A percentile compares a stretch with the other conserved stretches of the same genome.
Conservation (phyloP, 2,888 invertebrate genomes). For the Drosophila infuscata region DNA sequence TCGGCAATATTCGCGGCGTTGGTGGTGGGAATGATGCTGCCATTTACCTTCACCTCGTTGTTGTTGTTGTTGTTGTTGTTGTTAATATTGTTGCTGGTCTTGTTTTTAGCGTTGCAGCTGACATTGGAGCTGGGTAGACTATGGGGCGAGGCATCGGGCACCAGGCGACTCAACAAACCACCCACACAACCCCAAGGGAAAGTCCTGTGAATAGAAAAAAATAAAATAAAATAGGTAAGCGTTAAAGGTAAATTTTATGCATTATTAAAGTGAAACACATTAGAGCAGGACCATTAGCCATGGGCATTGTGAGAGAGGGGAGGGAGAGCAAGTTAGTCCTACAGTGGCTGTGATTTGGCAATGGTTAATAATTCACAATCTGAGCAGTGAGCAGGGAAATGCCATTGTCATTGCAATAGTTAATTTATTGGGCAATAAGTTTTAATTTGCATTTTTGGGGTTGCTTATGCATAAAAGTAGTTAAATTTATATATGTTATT, state of each 20-base stretch:
- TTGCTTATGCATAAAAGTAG: not conserved
- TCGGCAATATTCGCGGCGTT: slow-evolving; percentile 59
- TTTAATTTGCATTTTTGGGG: slow-evolving; percentile 9
- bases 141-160: slow-evolving; percentile 89
- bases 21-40: slow-evolving; percentile 35
- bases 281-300: slow-evolving; percentile 74
- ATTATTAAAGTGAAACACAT: slow-evolving; percentile 77
- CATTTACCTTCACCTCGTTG: slow-evolving; percentile 36
- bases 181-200: slow-evolving; percentile 90
- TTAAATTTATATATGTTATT: not conserved
- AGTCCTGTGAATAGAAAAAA: slow-evolving; percentile 86
- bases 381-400: slow-evolving; percentile 44
- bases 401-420: slow-evolving; percentile 11
- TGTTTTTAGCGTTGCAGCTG: slow-evolving; percentile 12
- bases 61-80: slow-evolving; percentile 10
- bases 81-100: slow-evolving; percentile 15
- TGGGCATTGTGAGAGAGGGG: not conserved
- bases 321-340: not conserved
- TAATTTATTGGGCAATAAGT: slow-evolving; percentile 24
- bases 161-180: slow-evolving; percentile 88
- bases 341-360: slow-evolving; percentile 35
- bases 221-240: slow-evolving; percentile 6
- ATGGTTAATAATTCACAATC: slow-evolving; percentile 54
- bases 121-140: slow-evolving; percentile 57
- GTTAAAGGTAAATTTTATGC: slow-evolving; percentile 66